Percentiles rank a stretch among this genome's conserved stretches.
Evolutionary conservation across 2,888 invertebrate species (phyloP).

Genomic region (Sinotaia quadrata): DNA sequence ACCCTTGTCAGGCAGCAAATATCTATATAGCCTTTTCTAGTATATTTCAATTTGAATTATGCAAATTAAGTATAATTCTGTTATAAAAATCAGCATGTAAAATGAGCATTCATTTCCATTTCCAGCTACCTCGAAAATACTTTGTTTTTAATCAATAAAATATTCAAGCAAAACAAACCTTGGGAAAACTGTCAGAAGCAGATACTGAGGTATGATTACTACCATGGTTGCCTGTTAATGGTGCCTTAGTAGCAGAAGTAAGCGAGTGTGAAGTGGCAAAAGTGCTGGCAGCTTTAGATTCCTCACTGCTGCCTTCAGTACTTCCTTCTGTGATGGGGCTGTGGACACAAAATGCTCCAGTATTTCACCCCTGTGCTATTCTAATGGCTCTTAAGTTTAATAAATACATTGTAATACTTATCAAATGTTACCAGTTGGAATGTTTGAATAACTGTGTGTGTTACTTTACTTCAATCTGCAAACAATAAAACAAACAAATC

Average conservation of each 20-base stretch:
- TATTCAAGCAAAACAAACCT: not conserved
- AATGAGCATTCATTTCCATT: too few species aligned
- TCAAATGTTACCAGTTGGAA: too few species aligned
- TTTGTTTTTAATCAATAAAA: not conserved
- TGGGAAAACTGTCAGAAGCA: not conserved
- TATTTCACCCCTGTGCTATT: not conserved
- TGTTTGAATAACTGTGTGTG: too few species aligned
- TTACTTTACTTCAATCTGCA: too few species aligned
- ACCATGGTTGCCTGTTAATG: not conserved
- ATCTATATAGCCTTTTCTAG: too few species aligned
- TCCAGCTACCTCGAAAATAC: not conserved
- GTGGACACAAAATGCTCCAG: slow-evolving; percentile 12
- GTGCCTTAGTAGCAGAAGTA: not conserved
- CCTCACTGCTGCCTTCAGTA: slow-evolving; percentile 56
- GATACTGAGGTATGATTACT: not conserved
- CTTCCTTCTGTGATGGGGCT: slow-evolving; percentile 68
- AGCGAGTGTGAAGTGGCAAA: slow-evolving; percentile 12
- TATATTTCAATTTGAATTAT: too few species aligned
- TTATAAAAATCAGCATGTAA: too few species aligned
- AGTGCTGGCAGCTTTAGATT: slow-evolving; percentile 29
- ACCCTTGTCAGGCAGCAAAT: too few species aligned
- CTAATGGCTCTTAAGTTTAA: not conserved
- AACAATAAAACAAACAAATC: too few species aligned
- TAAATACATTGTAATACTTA: not conserved
- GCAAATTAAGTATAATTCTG: too few species aligned